Conservation (phyloP, 64 coral and sea anemone genomes). For the Cladopsammia gracilis region DNA sequence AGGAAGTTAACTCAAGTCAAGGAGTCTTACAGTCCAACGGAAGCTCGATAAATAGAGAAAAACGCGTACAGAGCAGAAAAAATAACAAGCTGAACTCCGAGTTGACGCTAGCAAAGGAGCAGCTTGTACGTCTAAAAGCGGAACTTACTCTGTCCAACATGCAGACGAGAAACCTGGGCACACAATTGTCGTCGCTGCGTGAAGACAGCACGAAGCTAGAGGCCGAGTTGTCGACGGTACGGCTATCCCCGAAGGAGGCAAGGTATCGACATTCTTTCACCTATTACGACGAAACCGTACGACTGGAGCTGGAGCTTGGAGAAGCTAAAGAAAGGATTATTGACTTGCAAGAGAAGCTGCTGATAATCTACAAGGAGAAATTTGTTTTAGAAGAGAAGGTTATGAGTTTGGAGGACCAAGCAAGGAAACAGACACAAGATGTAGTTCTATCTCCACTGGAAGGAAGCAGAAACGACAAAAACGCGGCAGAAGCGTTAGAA, state of each 20-base stretch:
- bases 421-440: conserved; percentile 37
- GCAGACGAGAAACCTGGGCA: conserved; percentile 85
- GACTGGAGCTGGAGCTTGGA: conserved; percentile 79
- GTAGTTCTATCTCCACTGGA: background rate
- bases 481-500: background rate
- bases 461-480: conserved; percentile 16
- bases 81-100: conserved; percentile 82
- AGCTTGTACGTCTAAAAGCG: conserved; percentile 79
- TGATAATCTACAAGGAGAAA: conserved; percentile 78
- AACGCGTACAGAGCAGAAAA: background rate
- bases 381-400: conserved; percentile 59
- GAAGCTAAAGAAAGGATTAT: conserved; percentile 81
- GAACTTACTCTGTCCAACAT: conserved; percentile 90
- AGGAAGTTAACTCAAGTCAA: background rate
- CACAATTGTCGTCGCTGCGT: conserved; percentile 81
- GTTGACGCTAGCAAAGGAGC: conserved; percentile 79
- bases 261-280: conserved; percentile 16
- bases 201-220: conserved; percentile 91
- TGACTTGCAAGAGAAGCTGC: conserved; percentile 79
- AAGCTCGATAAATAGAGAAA: background rate
- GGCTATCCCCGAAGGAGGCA: conserved; percentile 32
- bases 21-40: background rate
- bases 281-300: conserved; percentile 29
- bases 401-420: conserved; percentile 63
- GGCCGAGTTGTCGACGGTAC: conserved; percentile 80